These are phyloP conservation scores for Cheirogaleus medius DNA, from an alignment of 2,113 vertebrate species.

Conservation along the genomic window DNA sequence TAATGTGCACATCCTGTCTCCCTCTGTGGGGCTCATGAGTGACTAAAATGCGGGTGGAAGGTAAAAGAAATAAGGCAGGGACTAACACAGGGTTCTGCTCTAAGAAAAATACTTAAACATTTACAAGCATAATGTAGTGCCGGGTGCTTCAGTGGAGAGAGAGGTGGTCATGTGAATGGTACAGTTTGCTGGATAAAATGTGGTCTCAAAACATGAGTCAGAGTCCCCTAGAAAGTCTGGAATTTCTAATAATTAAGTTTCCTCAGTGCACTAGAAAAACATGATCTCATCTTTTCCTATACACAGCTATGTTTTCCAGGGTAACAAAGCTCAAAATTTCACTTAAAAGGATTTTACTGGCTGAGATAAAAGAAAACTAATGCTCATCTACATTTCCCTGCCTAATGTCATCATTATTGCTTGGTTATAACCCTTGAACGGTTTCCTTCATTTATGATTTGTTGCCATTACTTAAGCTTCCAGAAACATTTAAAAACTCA, in stretches of 20 bases:
- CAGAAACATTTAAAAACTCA: slow-evolving; percentile 54
- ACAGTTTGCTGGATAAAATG: slow-evolving; percentile 62
- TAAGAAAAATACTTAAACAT: slow-evolving; percentile 3
- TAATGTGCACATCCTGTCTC: slow-evolving; percentile 13
- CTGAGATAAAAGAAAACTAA: slow-evolving; percentile 78
- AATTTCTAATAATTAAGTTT: slow-evolving; percentile 86
- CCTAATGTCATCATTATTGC: not conserved
- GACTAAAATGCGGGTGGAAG: not conserved
- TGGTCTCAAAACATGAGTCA: slow-evolving; percentile 82
- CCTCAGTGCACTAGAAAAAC: slow-evolving; percentile 79
- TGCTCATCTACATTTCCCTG: slow-evolving; percentile 66
- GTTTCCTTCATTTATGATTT: slow-evolving; percentile 11
- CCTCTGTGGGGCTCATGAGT: not conserved
- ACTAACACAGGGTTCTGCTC: not conserved
- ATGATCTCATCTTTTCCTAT: slow-evolving; percentile 81
- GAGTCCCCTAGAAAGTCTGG: slow-evolving; percentile 85
- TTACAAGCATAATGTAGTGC: not conserved
- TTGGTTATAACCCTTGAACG: not conserved
- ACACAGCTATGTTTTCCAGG: slow-evolving; percentile 81
- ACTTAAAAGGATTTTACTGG: slow-evolving; percentile 83
- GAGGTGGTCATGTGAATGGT: slow-evolving; percentile 27
- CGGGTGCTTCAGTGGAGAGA: not conserved
- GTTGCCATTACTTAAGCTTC: slow-evolving; percentile 33
- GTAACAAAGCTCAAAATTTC: slow-evolving; percentile 80
- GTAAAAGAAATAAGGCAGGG: slow-evolving; percentile 39